Percentiles rank a stretch among this genome's conserved stretches.
Evolutionary conservation across 2,113 vertebrate species (phyloP).

Genomic region (Pelecanus crispus): DNA sequence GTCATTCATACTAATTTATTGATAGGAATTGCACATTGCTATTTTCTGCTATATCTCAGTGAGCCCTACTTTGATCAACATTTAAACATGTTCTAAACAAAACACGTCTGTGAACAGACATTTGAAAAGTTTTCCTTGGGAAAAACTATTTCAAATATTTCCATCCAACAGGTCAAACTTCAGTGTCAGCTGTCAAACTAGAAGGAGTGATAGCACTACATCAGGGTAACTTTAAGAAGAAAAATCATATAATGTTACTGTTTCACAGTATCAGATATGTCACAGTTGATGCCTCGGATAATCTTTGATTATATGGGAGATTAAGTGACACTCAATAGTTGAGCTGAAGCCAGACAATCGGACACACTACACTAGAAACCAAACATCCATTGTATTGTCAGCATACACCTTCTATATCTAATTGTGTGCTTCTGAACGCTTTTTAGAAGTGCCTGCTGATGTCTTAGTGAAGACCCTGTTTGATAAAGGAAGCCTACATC

Average conservation of each 20-base stretch:
- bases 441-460: not conserved
- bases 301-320: not conserved
- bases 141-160: not conserved
- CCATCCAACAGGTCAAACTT: not conserved
- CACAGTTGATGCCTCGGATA: not conserved
- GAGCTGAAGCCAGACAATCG: not conserved
- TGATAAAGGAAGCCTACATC: not conserved
- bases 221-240: not conserved
- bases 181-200: not conserved
- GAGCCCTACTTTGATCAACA: not conserved
- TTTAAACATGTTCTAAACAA: not conserved
- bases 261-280: not conserved
- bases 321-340: not conserved
- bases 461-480: not conserved
- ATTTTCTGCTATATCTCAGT: not conserved
- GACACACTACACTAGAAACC: not conserved
- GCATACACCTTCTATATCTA: not conserved
- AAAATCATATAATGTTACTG: not conserved
- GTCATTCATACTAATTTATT: not conserved
- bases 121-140: not conserved
- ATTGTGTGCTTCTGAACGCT: not conserved
- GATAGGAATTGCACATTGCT: not conserved
- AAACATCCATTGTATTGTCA: not conserved
- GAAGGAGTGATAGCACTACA: not conserved
- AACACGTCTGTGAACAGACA: not conserved